phyloP scores from a whole-genome alignment of 2,113 vertebrate genomes.

The Epinephelus lanceolatus region DNA sequence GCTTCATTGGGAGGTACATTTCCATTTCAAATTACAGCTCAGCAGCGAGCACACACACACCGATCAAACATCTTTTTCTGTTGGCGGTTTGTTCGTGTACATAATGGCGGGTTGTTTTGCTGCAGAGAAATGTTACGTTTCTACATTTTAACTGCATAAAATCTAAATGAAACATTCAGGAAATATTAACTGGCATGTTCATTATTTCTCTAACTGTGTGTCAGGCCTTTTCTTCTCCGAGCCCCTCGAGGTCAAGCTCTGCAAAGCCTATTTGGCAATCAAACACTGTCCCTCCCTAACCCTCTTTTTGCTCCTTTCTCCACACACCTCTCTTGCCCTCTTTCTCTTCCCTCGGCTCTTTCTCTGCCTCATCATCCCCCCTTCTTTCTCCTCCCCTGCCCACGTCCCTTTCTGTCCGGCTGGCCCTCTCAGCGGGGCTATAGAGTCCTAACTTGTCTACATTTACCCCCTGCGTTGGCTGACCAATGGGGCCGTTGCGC shows the following conservation, averaged over 20 bases:
- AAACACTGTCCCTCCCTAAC: conserved; percentile 62
- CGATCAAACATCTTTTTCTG: no score
- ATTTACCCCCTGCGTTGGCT: conserved; percentile 95
- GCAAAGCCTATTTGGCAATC: conserved; percentile 71
- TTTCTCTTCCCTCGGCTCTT: conserved; percentile 57
- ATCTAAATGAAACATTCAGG: conserved; percentile 15
- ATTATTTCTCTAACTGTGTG: conserved; percentile 52
- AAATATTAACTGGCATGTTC: conserved; percentile 61
- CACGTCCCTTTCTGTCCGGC: conserved; percentile 75
- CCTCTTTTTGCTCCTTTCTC: conserved; percentile 51
- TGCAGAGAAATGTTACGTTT: not conserved
- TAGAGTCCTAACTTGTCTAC: conserved; percentile 98
- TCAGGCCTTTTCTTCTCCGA: conserved; percentile 51
- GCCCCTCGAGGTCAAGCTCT: conserved; percentile 61
- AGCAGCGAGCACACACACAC: conserved; percentile 20
- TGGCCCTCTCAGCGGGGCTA: conserved; percentile 88
- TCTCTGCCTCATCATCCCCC: conserved; percentile 57
- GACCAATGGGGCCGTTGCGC: conserved; percentile 88
- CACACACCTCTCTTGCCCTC: conserved; percentile 60
- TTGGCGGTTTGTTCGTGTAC: no score
- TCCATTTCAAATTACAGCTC: conserved; percentile 76
- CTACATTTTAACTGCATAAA: not conserved
- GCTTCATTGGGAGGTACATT: conserved; percentile 72
- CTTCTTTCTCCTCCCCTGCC: conserved; percentile 30
- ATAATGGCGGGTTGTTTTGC: not conserved